These are phyloP conservation scores for Leucania comma DNA, from an alignment of 2,888 invertebrate genomes.

Conservation along the genomic window DNA sequence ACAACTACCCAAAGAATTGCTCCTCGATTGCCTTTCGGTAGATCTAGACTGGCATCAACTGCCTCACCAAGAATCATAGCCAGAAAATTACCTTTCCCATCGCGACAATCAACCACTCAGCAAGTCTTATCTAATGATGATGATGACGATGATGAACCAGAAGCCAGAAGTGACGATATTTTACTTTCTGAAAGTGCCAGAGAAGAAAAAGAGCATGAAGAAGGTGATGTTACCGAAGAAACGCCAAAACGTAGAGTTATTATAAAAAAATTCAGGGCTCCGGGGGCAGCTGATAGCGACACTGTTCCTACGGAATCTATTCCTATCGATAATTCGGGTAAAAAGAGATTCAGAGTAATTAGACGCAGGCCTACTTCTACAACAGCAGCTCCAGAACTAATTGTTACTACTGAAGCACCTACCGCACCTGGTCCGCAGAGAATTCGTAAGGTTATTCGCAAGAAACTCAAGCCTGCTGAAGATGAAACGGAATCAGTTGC, in stretches of 20 bases:
- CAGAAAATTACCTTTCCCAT: slow-evolving; percentile 79
- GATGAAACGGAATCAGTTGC: slow-evolving; percentile 75
- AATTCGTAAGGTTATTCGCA: slow-evolving; percentile 84
- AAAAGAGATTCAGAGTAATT: slow-evolving; percentile 81
- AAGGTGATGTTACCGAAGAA: slow-evolving; percentile 67
- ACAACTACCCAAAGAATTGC: slow-evolving; percentile 72
- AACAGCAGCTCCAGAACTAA: slow-evolving; percentile 63
- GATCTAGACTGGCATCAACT: slow-evolving; percentile 71
- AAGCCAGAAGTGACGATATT: slow-evolving; percentile 83
- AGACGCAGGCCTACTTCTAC: slow-evolving; percentile 80
- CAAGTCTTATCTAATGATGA: slow-evolving; percentile 70
- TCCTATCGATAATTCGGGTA: slow-evolving; percentile 79
- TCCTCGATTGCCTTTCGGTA: slow-evolving; percentile 77
- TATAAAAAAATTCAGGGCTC: slow-evolving; percentile 76
- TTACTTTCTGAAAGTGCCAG: slow-evolving; percentile 88
- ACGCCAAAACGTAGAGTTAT: slow-evolving; percentile 75
- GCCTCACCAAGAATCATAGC: slow-evolving; percentile 71
- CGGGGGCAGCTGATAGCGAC: slow-evolving; percentile 64
- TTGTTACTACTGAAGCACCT: slow-evolving; percentile 65
- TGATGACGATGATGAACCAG: slow-evolving; percentile 78
- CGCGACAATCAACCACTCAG: slow-evolving; percentile 76
- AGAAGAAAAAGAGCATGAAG: slow-evolving; percentile 86
- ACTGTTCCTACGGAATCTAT: slow-evolving; percentile 74
- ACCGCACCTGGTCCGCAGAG: slow-evolving; percentile 67
- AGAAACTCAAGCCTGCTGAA: slow-evolving; percentile 79